phyloP scores from a whole-genome alignment of 2,888 invertebrate genomes.

The Synanthedon vespiformis region DNA sequence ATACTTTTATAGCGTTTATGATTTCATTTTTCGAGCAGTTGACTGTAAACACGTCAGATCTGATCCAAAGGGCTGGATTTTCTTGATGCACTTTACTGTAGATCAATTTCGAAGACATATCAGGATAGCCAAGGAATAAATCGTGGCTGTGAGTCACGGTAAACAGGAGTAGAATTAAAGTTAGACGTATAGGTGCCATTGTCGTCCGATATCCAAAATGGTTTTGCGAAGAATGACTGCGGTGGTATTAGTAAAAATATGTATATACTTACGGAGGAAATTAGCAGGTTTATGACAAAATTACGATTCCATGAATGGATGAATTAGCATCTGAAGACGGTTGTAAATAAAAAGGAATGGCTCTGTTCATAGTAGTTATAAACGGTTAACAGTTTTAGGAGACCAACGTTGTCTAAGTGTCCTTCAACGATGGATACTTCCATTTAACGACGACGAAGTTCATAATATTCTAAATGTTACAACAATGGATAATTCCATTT shows the following conservation, averaged over 20 bases:
- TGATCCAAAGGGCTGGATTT: conserved; percentile 33
- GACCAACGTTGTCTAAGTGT: too few species aligned
- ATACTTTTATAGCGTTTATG: conserved; percentile 42
- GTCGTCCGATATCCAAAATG: too few species aligned
- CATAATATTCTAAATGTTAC: too few species aligned
- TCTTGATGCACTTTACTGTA: conserved; percentile 48
- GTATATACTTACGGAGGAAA: not conserved
- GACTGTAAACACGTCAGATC: conserved; percentile 8
- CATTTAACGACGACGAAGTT: too few species aligned
- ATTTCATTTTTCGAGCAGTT: conserved; percentile 27
- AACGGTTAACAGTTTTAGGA: too few species aligned
- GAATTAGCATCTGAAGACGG: conserved; percentile 1
- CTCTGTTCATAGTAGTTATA: too few species aligned
- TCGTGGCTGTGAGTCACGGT: conserved; percentile 2
- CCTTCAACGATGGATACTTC: too few species aligned
- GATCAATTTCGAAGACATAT: conserved; percentile 35
- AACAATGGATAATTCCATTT: too few species aligned
- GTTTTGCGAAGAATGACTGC: too few species aligned
- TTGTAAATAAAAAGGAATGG: too few species aligned
- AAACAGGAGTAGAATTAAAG: not conserved
- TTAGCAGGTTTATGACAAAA: conserved; percentile 1
- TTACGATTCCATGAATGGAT: conserved; percentile 9
- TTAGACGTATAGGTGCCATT: not conserved
- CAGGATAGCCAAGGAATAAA: conserved; percentile 31
- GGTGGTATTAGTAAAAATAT: not conserved